A percentile compares a stretch with the other conserved stretches of the same genome.
These are phyloP conservation scores for Andrena hattorfiana DNA, from an alignment of 2,888 invertebrate genomes.

Conservation along the genomic window DNA sequence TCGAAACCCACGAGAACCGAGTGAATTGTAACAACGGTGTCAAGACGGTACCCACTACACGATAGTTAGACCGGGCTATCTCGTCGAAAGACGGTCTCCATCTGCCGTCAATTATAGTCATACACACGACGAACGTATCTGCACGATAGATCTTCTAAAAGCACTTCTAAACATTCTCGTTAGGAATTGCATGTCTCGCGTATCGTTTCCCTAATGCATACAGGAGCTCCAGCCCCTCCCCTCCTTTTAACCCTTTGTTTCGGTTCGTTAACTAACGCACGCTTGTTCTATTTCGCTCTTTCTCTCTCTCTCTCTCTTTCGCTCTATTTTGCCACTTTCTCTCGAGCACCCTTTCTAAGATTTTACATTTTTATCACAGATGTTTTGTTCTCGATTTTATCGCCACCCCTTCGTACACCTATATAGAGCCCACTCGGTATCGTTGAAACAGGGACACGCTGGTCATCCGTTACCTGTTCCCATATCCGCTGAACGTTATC, in stretches of 20 bases:
- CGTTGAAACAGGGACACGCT: conserved; percentile 47
- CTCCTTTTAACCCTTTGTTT: neutral
- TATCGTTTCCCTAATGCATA: conserved; percentile 46
- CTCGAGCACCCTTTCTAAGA: conserved; percentile 76
- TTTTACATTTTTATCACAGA: conserved; percentile 79
- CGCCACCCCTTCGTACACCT: conserved; percentile 47
- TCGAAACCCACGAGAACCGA: conserved; percentile 38
- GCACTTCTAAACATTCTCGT: conserved; percentile 45
- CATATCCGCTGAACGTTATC: conserved; percentile 9
- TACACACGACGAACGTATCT: conserved; percentile 55
- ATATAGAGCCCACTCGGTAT: conserved; percentile 68
- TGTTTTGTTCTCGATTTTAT: conserved; percentile 75
- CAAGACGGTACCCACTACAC: conserved; percentile 58
- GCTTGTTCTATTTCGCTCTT: conserved; percentile 26
- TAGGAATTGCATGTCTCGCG: conserved; percentile 55
- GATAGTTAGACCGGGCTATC: conserved; percentile 72
- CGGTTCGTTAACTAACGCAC: conserved; percentile 23
- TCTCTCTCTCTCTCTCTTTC: conserved; percentile 8
- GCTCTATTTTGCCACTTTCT: conserved; percentile 33
- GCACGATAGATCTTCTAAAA: conserved; percentile 57
- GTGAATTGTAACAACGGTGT: conserved; percentile 39
- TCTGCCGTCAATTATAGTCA: conserved; percentile 40
- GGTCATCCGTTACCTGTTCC: conserved; percentile 34
- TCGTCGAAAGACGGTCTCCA: conserved; percentile 63
- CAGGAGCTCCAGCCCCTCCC: conserved; percentile 19